Base-by-base conservation (phyloP, 2,888 invertebrate genomes). In the Anthrax anthrax region DNA sequence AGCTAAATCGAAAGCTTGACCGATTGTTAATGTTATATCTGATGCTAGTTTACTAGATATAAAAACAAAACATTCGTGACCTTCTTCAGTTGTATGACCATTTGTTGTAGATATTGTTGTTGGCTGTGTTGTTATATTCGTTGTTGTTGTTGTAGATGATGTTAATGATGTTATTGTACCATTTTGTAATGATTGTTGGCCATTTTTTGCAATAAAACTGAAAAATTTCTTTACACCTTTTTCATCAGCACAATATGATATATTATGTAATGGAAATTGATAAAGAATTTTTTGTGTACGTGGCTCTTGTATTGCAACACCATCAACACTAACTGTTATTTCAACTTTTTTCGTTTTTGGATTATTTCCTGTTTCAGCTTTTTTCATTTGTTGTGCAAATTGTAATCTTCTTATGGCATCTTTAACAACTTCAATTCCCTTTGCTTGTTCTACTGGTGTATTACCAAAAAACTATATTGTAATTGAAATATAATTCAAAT, bases 161-260 rank as follows among this genome's bases (percentile, higher is more conserved):
- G 47, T 55, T 54, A 39, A 54, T 18, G 39, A 19, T 10, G 16
- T 46, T 17, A 36, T 44, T 6, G 42, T 44, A 16, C 40, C 43
- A 42, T 46, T 50, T 36, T 50, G 54, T 29, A 50, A 42, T 47
- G 49, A 41, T 47, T 48, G 48, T 14, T 47, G 43, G 37, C 48
- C 49, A 60, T 54, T 55, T 57, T 69, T 69, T 47, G 56, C 73
- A 48, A 69, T 68, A 54, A 70, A 68, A 58, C 67, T 68, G 71
- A 97, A 95, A 72, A 95, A 94, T 58, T 90, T 87, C 68, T 95
- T 96, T 57, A 95, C 95, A 44, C 92, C 90, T 65, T 97, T 97
- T 70, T 97, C 97, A 65, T 97, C 97, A 2, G 97, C 96, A 72
- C 96, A 97, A 71, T 97, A 97, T 1, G 95, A 96, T 70, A 97